Conservation (phyloP, 2,113 vertebrate species). For the Gymnorhina tibicen region DNA sequence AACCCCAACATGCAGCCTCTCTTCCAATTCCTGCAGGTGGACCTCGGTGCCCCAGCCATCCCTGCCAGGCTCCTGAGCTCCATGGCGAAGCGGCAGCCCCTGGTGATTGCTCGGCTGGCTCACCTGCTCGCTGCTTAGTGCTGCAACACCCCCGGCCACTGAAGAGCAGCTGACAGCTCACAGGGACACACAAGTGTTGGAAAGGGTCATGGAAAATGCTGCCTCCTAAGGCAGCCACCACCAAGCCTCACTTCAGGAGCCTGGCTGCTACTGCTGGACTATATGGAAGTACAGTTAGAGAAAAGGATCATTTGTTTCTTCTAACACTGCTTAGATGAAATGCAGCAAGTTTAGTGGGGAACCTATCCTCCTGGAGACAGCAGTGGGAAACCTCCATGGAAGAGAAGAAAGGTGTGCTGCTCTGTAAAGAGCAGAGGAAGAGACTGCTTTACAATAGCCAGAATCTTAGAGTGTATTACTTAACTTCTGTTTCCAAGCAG, state of each 20-base stretch:
- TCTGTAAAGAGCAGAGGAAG: not conserved
- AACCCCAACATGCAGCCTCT: not conserved
- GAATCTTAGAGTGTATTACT: not conserved
- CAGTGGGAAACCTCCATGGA: not conserved
- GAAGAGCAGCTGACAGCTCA: not conserved
- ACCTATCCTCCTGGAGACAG: not conserved
- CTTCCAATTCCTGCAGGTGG: slow-evolving; percentile 77
- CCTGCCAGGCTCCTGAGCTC: slow-evolving; percentile 75
- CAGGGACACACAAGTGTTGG: not conserved
- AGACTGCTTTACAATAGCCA: not conserved
- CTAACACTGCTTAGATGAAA: not conserved
- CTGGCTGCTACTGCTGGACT: not conserved
- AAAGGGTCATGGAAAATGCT: not conserved
- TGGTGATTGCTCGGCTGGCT: slow-evolving; percentile 84
- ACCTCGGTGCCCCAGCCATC: slow-evolving; percentile 85
- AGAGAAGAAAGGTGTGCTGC: not conserved
- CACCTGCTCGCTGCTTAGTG: slow-evolving; percentile 72
- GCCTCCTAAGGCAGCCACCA: not conserved
- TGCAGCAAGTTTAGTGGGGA: not conserved
- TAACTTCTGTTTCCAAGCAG: not conserved
- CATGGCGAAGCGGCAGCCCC: slow-evolving; percentile 80
- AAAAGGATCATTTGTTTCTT: not conserved
- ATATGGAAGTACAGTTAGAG: not conserved
- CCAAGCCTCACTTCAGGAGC: not conserved
- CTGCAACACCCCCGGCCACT: not conserved